These are phyloP conservation scores for Bombyx mori DNA, from an alignment of 1,140 invertebrate species.

Conservation along the genomic window ASM3026992v2 NC_085121.1:3589501-3590000, in stretches of 20 bases:
- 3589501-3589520: constrained; percentile 50
- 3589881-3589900: constrained; percentile 11
- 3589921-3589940: too few species aligned
- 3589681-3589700: constrained; percentile 24
- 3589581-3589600: constrained; percentile 38
- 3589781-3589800: constrained; percentile 11
- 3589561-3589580: constrained; percentile 42
- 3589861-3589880: not conserved
- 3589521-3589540: constrained; percentile 34
- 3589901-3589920: constrained; percentile 5
- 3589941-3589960: too few species aligned
- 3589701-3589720: constrained; percentile 44
- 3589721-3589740: constrained; percentile 50
- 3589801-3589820: too few species aligned
- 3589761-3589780: constrained; percentile 31
- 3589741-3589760: constrained; percentile 45
- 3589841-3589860: too few species aligned
- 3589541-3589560: constrained; percentile 29
- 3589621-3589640: constrained; percentile 41
- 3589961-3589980: too few species aligned
- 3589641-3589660: not conserved
- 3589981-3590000: too few species aligned
- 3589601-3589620: constrained; percentile 28
- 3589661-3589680: constrained; percentile 12
- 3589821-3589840: too few species aligned